phyloP scores from a whole-genome alignment of 2,888 invertebrate species.

The Dicyrtomina minuta region DNA sequence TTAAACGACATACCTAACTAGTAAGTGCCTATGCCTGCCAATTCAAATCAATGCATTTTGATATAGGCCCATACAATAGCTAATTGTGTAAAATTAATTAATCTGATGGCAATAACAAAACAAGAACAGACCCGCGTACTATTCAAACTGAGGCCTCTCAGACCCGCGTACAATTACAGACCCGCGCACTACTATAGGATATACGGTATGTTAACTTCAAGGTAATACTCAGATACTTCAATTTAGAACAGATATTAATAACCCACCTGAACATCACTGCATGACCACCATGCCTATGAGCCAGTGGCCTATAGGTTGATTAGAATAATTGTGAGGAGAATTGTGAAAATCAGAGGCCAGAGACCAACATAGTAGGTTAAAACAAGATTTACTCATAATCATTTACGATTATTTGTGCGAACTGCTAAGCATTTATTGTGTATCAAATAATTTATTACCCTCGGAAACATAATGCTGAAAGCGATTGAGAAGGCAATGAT shows the following conservation, averaged over 20 bases:
- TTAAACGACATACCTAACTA: no score
- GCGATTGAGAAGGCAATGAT: slow-evolving; percentile 33
- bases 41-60: no score
- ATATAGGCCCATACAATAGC: no score
- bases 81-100: no score
- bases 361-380: not conserved
- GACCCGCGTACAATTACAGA: no score
- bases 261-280: slow-evolving; percentile 24
- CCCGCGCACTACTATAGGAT: no score
- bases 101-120: no score
- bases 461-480: slow-evolving; percentile 27
- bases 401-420: not conserved
- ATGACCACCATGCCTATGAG: slow-evolving; percentile 29
- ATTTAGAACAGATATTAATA: not conserved
- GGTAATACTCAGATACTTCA: not conserved
- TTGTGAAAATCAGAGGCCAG: slow-evolving; percentile 3
- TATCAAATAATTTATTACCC: slow-evolving; percentile 12
- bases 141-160: no score
- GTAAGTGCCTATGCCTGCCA: no score
- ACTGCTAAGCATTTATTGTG: not conserved
- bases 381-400: not conserved
- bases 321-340: slow-evolving; percentile 25
- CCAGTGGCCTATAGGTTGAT: no score
- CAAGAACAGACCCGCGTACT: no score
- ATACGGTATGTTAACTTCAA: no score